Evolutionary conservation across 2,888 invertebrate species (phyloP).

Genomic region (Lycophotia porphyrea): DNA sequence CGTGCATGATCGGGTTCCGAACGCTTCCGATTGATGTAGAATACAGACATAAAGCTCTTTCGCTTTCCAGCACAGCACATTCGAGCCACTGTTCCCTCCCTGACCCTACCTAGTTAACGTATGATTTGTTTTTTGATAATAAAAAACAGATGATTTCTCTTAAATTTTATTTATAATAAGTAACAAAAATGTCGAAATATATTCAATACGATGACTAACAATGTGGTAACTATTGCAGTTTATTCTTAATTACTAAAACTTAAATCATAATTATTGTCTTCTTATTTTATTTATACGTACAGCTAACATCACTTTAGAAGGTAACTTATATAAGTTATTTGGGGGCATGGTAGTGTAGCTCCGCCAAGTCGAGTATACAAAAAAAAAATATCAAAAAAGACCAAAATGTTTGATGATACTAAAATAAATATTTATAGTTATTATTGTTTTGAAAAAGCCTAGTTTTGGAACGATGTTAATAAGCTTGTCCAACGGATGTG

Average conservation of each 20-base stretch:
- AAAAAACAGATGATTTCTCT: background rate
- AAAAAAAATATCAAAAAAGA: slow-evolving; percentile 7
- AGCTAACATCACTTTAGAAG: background rate
- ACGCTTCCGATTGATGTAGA: too few species aligned
- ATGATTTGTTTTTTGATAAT: background rate
- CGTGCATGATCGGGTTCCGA: too few species aligned
- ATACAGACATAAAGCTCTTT: too few species aligned
- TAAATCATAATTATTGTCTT: background rate
- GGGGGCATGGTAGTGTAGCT: background rate
- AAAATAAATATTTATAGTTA: background rate
- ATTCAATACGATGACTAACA: slow-evolving; percentile 44
- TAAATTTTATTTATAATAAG: background rate
- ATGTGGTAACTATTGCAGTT: slow-evolving; percentile 40
- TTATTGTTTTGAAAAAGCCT: background rate
- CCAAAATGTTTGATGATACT: background rate
- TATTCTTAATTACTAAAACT: background rate
- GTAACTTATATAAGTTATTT: background rate
- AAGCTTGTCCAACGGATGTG: background rate
- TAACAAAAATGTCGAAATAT: slow-evolving; percentile 21
- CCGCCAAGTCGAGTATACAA: slow-evolving; percentile 1
- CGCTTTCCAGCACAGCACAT: too few species aligned
- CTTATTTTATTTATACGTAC: background rate
- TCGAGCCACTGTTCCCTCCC: too few species aligned
- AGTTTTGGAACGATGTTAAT: background rate
- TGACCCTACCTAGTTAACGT: too few species aligned